Conservation (phyloP, 1,140 invertebrate genomes). For the Lasioglossum baleicum region DNA sequence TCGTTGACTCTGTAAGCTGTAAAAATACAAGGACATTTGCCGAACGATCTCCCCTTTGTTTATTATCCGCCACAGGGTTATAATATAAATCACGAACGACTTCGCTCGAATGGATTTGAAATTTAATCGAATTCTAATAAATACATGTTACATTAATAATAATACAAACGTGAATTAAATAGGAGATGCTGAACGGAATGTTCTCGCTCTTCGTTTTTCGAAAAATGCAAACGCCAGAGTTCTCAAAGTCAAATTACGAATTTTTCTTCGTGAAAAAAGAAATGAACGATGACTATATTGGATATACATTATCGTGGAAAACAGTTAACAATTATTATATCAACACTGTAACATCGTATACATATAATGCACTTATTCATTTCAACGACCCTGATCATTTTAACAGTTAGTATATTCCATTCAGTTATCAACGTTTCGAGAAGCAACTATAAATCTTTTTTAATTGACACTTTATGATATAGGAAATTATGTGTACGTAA, state of each 20-base stretch:
- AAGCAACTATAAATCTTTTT: neutral
- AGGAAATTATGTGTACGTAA: neutral
- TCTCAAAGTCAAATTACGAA: no score
- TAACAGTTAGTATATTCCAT: neutral
- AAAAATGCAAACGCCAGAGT: no score
- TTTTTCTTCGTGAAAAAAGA: neutral
- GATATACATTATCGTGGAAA: neutral
- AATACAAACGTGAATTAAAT: no score
- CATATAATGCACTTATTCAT: neutral
- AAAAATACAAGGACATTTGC: neutral
- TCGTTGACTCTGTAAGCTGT: neutral
- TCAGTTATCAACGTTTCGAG: neutral
- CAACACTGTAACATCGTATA: neutral
- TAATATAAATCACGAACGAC: neutral
- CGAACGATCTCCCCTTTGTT: neutral
- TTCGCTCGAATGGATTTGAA: no score
- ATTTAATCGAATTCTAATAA: no score
- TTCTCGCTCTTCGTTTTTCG: no score
- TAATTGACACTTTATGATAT: neutral
- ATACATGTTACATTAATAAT: neutral
- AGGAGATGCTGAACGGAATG: no score
- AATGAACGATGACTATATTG: neutral
- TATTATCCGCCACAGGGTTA: no score
- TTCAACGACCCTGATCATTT: neutral
- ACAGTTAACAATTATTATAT: no score